A percentile compares a stretch with the other conserved stretches of the same genome.
phyloP scores from a whole-genome alignment of 2,888 invertebrate species.

The Galeruca laticollis region DNA sequence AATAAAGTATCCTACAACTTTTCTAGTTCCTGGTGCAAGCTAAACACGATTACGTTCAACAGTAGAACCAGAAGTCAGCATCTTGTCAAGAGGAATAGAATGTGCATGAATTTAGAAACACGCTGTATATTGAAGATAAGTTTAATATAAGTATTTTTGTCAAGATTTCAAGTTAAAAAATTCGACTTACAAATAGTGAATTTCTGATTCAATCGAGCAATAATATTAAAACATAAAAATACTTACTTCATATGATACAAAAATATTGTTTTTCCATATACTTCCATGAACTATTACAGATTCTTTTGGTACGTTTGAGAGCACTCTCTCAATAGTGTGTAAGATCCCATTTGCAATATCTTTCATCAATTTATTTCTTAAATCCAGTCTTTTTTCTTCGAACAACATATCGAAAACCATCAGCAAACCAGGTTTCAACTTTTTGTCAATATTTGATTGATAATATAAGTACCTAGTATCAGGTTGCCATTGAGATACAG shows the following conservation, averaged over 20 bases:
- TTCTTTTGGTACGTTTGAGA: constrained; percentile 21
- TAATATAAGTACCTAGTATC: not conserved
- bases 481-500: not conserved
- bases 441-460: not conserved
- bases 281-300: constrained; percentile 32
- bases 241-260: constrained; percentile 31
- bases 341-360: not conserved
- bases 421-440: not conserved
- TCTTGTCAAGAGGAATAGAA: too few species aligned
- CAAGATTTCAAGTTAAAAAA: too few species aligned
- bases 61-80: too few species aligned
- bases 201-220: too few species aligned
- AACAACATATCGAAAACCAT: not conserved
- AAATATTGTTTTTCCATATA: constrained; percentile 34
- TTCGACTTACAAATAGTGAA: too few species aligned
- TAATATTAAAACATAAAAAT: not conserved
- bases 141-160: too few species aligned
- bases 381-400: not conserved
- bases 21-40: too few species aligned
- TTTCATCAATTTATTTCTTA: not conserved
- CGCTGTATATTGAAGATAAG: too few species aligned
- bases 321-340: constrained; percentile 1
- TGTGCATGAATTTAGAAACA: too few species aligned
- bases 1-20: too few species aligned
- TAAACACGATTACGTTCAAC: too few species aligned